Percentiles rank a stretch among this genome's conserved stretches.
These are phyloP conservation scores for Cetonia aurata DNA, from an alignment of 2,888 invertebrate genomes.

Conservation along the genomic window DNA sequence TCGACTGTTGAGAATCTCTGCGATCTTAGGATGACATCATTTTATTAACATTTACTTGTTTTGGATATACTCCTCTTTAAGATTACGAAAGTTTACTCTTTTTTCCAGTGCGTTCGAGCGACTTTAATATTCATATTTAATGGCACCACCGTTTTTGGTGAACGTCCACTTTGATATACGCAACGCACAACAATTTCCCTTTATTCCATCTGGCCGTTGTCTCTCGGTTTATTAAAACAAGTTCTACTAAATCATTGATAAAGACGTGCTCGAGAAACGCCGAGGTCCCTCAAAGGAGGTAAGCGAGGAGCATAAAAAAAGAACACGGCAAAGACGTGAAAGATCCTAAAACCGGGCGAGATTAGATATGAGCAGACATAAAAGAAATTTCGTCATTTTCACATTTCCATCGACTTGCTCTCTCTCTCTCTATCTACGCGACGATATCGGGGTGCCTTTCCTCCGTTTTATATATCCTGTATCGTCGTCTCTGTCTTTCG, in stretches of 20 bases:
- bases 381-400: conserved; percentile 33
- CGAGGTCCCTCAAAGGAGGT: conserved; percentile 20
- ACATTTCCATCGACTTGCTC: conserved; percentile 14
- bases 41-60: too few species aligned
- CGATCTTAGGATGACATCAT: too few species aligned
- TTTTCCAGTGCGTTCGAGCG: too few species aligned
- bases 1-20: too few species aligned
- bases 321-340: not conserved
- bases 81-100: too few species aligned
- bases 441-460: not conserved
- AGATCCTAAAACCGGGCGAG: conserved; percentile 30
- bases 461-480: not conserved
- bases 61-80: too few species aligned
- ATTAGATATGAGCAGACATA: conserved; percentile 36
- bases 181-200: too few species aligned
- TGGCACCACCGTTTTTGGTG: not conserved
- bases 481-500: conserved; percentile 2
- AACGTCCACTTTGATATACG: not conserved
- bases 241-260: conserved; percentile 41
- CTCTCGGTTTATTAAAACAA: conserved; percentile 33
- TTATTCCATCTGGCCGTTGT: not conserved
- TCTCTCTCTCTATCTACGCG: not conserved
- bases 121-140: not conserved
- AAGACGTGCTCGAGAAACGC: conserved; percentile 32
- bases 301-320: conserved; percentile 24